Conservation (phyloP, 2,113 vertebrate genomes). For the Sitta europaea region DNA sequence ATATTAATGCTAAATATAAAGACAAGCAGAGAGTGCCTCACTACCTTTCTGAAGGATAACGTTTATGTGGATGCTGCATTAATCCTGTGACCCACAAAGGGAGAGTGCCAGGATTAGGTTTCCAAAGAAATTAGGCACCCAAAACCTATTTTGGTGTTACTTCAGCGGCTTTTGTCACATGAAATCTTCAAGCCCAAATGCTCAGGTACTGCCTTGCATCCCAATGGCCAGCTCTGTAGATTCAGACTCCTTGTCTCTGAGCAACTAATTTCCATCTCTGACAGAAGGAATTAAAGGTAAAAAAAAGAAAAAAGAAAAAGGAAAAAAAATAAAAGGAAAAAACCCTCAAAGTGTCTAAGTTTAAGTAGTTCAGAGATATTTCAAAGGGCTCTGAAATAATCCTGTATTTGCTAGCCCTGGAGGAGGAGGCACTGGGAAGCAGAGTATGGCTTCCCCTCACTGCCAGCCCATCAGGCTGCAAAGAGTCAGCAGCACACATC, state of each 20-base stretch:
- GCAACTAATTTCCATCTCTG: neutral
- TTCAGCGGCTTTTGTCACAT: neutral
- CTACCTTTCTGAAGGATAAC: neutral
- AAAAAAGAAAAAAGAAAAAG: accelerated
- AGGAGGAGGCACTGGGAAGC: neutral
- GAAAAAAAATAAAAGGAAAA: accelerated
- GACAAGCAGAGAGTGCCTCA: neutral
- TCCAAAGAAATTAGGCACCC: neutral
- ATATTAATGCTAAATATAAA: neutral
- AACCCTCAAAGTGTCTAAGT: neutral
- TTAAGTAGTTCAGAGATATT: neutral
- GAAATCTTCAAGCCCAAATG: neutral
- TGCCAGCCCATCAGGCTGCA: neutral
- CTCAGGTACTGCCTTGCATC: neutral
- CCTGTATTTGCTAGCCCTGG: neutral
- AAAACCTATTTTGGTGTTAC: neutral
- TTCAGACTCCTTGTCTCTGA: neutral
- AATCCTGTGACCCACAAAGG: neutral
- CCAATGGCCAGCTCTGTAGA: neutral
- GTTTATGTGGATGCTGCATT: neutral
- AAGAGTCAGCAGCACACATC: neutral
- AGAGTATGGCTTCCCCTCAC: neutral
- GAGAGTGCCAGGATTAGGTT: neutral
- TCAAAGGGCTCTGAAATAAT: neutral
- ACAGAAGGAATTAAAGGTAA: neutral